Conservation (phyloP, 2,113 vertebrate genomes). For the Ptilonorhynchus violaceus region DNA sequence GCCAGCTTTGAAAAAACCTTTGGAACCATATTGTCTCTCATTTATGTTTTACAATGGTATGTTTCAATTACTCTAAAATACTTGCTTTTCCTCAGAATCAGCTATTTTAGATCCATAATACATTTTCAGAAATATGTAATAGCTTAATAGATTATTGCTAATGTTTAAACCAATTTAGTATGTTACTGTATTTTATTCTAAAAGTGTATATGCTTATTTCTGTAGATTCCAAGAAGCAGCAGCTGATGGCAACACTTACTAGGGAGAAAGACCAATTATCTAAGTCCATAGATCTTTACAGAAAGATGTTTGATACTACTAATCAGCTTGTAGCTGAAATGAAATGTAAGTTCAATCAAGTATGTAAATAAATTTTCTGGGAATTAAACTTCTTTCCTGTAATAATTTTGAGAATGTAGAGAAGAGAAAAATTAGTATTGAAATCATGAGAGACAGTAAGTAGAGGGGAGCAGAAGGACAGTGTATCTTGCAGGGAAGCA, state of each 20-base stretch:
- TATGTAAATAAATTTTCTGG: background rate
- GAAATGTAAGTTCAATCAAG: constrained; percentile 72
- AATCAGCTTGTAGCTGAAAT: constrained; percentile 71
- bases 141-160: background rate
- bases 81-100: background rate
- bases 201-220: background rate
- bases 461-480: background rate
- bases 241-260: constrained; percentile 80
- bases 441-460: background rate
- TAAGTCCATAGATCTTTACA: constrained; percentile 65
- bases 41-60: constrained; percentile 93
- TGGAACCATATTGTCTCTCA: constrained; percentile 80
- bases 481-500: background rate
- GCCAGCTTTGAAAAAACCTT: background rate
- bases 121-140: background rate
- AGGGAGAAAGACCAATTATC: constrained; percentile 80
- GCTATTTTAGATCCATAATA: background rate
- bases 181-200: background rate
- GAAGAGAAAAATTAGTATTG: background rate
- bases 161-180: background rate
- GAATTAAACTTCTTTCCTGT: background rate
- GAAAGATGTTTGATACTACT: constrained; percentile 63
- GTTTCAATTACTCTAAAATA: constrained; percentile 9
- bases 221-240: constrained; percentile 84
- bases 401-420: background rate